Evolutionary conservation across 53 echinoderm and acorn worm species (phyloP), one percentile per base, ranked within the genome.

Genomic region (Glandiceps talaboti): DNA sequence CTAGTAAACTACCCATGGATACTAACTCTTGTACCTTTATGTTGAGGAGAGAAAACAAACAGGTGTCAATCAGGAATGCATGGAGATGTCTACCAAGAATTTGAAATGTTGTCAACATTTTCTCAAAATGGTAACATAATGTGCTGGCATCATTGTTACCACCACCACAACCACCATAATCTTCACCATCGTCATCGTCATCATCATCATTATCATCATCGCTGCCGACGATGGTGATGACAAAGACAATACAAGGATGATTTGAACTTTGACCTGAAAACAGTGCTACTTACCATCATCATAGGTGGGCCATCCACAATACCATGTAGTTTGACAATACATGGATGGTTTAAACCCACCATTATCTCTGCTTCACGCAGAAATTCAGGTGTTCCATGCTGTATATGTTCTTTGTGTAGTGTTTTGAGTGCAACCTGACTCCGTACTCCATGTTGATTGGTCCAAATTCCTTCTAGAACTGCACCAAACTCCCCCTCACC

Each of bases 401-500:
- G 92, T 27, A 96, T 88, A 64, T 96, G 96, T 30, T 96, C 96
- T 32, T 84, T 80, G 80, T 90, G 92, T 0, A 96, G 86, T 25
- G 96, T 96, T 82, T 96, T 96, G 32, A 96, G 84, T 1, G 96
- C 96, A 1, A 96, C 96, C 28, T 85, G 64, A 30, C 86, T 74
- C 25, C 80, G 72, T 27, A 28, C 77, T 1, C 82, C 73, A 31
- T 79, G 78, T 20, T 76, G 73, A 73, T 92, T 86, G n/a, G 80
- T 90, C 87, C 88, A 87, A 14, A 74, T 79, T 1, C 96, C 96
- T 32, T 96, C 87, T 28, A 96, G 77, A 25, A 96, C 96, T 0
- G 96, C 90, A n/a, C 96, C 96, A 82, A 90, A 96, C 79, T 96
- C 96, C 25, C 96, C 96, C 33, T 96, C 92, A 1, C 96, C 96